Conservation (phyloP, 2,797 vertebrate genomes). For the Tangara arthus region DNA sequence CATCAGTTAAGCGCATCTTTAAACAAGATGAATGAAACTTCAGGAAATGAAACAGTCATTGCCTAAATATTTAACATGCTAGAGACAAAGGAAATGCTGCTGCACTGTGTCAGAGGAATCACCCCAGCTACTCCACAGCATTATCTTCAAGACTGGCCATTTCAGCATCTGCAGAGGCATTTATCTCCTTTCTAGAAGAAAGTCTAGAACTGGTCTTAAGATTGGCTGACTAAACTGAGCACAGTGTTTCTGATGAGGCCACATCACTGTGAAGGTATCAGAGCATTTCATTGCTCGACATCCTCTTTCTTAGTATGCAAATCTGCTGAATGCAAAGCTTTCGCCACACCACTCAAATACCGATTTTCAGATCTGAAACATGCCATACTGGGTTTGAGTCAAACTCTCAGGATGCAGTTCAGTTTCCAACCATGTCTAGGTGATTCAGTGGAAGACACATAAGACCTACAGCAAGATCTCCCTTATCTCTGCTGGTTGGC, state of each 20-base stretch:
- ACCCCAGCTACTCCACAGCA: background rate
- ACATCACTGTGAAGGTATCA: background rate
- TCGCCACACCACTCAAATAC: background rate
- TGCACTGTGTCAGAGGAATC: background rate
- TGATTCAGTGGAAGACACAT: background rate
- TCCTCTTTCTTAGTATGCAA: background rate
- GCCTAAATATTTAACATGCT: background rate
- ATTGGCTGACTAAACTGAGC: background rate
- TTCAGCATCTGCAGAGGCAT: background rate
- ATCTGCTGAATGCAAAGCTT: background rate
- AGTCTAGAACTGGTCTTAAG: background rate
- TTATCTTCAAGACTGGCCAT: background rate
- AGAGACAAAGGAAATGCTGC: background rate
- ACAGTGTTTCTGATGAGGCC: background rate
- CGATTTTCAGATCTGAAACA: background rate
- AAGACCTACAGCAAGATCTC: background rate
- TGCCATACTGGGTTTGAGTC: background rate
- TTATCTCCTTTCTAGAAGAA: background rate
- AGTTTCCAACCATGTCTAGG: background rate
- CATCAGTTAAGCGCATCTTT: constrained; percentile 32
- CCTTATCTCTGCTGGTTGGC: background rate
- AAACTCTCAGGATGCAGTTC: background rate
- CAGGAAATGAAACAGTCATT: constrained; percentile 50
- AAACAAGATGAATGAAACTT: constrained; percentile 6
- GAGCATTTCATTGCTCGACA: background rate